Conservation (phyloP, 2,888 invertebrate species). For the Hirtodrosophila confusa region DNA sequence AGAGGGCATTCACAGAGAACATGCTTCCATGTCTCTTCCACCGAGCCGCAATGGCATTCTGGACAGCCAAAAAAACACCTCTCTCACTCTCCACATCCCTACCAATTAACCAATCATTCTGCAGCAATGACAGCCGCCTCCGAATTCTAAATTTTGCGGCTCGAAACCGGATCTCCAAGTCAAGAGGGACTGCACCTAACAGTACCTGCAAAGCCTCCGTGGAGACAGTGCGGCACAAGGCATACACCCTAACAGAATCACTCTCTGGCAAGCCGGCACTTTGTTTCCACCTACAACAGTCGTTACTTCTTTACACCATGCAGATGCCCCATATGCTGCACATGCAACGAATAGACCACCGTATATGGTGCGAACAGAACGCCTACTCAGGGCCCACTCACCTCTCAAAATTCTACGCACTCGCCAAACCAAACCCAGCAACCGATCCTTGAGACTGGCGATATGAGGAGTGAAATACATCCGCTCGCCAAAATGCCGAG, state of each 20-base stretch:
- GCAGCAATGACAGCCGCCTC: too few relatives aligned
- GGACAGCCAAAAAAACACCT: constrained; percentile 1
- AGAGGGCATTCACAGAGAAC: constrained; percentile 17
- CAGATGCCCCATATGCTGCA: too few relatives aligned
- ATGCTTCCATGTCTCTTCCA: constrained; percentile 12
- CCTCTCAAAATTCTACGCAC: constrained; percentile 19
- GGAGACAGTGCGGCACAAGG: too few relatives aligned
- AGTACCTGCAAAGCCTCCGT: too few relatives aligned
- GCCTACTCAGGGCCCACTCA: constrained; percentile 22
- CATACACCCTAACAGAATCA: constrained; percentile 11
- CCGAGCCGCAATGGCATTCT: constrained; percentile 9
- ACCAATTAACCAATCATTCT: too few relatives aligned
- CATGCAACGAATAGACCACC: too few relatives aligned
- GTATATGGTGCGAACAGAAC: constrained; percentile 8
- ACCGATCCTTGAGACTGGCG: neutral
- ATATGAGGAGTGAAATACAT: constrained; percentile 7
- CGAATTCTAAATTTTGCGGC: too few relatives aligned
- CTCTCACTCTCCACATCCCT: too few relatives aligned
- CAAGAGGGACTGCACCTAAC: too few relatives aligned
- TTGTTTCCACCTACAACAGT: constrained; percentile 10
- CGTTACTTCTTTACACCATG: constrained; percentile 11
- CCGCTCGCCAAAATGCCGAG: too few relatives aligned
- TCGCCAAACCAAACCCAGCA: constrained; percentile 14
- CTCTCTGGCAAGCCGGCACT: constrained; percentile 10
- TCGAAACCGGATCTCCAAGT: too few relatives aligned